Evolutionary conservation across 1,140 invertebrate species (phyloP).

Genomic region (Coenobita brevimanus): DNA sequence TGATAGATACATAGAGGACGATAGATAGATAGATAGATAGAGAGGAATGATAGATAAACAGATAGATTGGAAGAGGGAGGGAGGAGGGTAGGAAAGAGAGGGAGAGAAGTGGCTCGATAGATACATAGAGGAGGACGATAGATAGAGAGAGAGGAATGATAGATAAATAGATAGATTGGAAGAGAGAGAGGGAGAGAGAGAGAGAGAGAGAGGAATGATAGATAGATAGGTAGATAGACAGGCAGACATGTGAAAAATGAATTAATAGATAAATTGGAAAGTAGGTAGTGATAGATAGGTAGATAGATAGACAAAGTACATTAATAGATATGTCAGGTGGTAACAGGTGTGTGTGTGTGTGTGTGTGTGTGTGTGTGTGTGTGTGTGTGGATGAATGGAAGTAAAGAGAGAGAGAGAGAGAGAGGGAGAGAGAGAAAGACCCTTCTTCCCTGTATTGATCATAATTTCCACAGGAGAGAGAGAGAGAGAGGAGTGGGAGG

Average conservation of each 20-base stretch:
- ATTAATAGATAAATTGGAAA: background rate
- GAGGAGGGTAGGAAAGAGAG: no score
- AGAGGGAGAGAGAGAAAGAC: background rate
- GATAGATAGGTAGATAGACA: background rate
- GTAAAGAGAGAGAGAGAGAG: slow-evolving; percentile 1
- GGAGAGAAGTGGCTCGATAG: background rate
- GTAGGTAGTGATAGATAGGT: background rate
- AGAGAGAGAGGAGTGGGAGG: background rate
- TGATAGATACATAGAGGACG: no score
- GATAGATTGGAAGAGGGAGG: background rate
- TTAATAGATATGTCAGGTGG: background rate
- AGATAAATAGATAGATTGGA: background rate
- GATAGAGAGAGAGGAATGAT: background rate
- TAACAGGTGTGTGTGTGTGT: no score
- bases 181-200: background rate
- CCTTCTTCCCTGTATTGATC: slow-evolving; percentile 2
- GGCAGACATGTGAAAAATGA: background rate
- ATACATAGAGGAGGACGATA: background rate
- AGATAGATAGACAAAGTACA: background rate
- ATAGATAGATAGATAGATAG: background rate
- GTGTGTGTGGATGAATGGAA: background rate
- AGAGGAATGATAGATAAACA: background rate
- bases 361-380: background rate
- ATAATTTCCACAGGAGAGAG: background rate
- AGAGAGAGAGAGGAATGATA: background rate